phyloP scores from a whole-genome alignment of 2,113 vertebrate species.

The Silurus asotus region DNA sequence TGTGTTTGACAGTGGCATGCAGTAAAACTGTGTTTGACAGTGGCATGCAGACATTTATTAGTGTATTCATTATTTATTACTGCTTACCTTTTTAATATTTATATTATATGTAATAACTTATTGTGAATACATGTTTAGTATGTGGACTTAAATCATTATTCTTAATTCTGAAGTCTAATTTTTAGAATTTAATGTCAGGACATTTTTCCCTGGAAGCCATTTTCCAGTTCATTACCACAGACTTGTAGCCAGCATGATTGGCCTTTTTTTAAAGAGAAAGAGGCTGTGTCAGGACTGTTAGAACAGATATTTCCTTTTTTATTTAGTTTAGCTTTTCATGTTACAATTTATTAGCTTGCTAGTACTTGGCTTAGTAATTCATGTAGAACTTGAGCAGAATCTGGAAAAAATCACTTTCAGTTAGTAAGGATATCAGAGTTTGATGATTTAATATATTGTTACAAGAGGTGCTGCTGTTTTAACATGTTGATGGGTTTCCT shows the following conservation, averaged over 20 bases:
- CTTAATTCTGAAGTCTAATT: neutral
- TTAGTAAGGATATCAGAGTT: too few relatives aligned
- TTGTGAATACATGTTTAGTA: neutral
- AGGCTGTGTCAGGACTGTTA: neutral
- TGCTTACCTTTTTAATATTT: neutral
- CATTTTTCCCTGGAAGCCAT: neutral
- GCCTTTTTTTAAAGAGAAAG: neutral
- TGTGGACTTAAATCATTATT: too few relatives aligned
- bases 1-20: neutral
- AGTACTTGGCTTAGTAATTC: neutral
- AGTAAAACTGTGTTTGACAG: neutral
- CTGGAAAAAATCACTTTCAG: too few relatives aligned
- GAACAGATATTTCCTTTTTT: neutral
- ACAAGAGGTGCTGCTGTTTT: too few relatives aligned
- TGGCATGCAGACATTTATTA: conserved; percentile 31
- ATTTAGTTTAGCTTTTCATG: neutral
- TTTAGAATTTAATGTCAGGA: neutral
- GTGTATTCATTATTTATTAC: conserved; percentile 43
- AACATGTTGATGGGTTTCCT: too few relatives aligned
- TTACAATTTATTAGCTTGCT: neutral
- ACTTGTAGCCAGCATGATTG: neutral
- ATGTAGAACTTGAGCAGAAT: neutral
- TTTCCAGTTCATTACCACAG: neutral
- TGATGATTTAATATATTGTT: too few relatives aligned
- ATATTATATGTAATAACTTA: conserved; percentile 3